phyloP scores from a whole-genome alignment of 2,113 vertebrate species.

The Tetraodon nigroviridis region DNA sequence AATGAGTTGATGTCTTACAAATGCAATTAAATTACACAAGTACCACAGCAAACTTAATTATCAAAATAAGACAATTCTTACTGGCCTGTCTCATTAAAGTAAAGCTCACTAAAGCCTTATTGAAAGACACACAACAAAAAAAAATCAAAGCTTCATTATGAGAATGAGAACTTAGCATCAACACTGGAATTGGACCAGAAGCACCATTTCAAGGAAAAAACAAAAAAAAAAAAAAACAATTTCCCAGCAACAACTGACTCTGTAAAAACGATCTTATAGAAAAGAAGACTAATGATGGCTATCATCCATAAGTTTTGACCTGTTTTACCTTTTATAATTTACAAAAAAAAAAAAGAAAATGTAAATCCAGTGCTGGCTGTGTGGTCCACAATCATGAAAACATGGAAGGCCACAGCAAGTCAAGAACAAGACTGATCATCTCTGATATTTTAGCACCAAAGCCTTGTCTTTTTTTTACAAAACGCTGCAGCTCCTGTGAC shows the following conservation, averaged over 20 bases:
- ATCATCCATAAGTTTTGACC: too few species aligned
- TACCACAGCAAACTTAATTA: constrained; percentile 9
- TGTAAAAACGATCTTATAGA: neutral
- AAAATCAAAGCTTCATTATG: constrained; percentile 2
- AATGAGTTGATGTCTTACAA: too few species aligned
- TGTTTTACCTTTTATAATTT: too few species aligned
- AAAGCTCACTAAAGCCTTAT: constrained; percentile 8
- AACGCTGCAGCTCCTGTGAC: constrained; percentile 1
- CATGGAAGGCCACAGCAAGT: neutral
- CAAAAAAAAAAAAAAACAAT: constrained; percentile 19
- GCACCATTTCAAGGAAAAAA: constrained; percentile 50
- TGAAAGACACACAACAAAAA: constrained; percentile 19
- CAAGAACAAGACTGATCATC: neutral
- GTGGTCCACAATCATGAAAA: too few species aligned
- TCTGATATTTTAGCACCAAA: neutral
- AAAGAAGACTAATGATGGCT: too few species aligned
- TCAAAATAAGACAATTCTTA: constrained; percentile 17
- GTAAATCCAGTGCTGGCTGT: too few species aligned
- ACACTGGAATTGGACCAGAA: constrained; percentile 35
- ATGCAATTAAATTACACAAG: constrained; percentile 11
- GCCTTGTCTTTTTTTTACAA: constrained; percentile 1
- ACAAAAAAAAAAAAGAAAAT: neutral
- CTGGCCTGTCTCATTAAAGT: constrained; percentile 30
- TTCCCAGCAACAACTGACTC: neutral
- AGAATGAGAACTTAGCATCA: constrained; percentile 4